A percentile compares a stretch with the other conserved stretches of the same genome.
Evolutionary conservation across 1,140 invertebrate genomes (phyloP).

Genomic region (Aphelinus atriplicis): DNA sequence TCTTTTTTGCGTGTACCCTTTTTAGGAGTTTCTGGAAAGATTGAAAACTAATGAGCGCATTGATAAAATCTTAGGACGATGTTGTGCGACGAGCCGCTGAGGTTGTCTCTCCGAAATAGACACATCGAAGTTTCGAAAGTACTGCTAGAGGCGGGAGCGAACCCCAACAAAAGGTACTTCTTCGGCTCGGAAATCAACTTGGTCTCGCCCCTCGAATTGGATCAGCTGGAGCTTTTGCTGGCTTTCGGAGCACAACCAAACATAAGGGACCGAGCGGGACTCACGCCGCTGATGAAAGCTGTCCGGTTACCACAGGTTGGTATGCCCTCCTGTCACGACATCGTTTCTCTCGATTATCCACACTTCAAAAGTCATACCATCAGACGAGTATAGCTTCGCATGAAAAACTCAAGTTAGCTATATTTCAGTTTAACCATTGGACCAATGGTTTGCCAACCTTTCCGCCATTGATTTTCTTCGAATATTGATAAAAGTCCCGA

Average conservation of each 20-base stretch:
- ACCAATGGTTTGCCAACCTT: too few species aligned
- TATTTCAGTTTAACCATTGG: too few species aligned
- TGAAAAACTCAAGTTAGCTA: too few species aligned
- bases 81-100: constrained; percentile 82
- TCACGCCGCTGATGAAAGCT: constrained; percentile 90
- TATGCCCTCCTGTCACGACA: too few species aligned
- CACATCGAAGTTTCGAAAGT: constrained; percentile 79
- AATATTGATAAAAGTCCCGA: too few species aligned
- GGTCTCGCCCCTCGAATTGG: constrained; percentile 78
- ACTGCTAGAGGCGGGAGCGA: constrained; percentile 76
- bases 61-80: constrained; percentile 68
- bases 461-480: too few species aligned
- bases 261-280: constrained; percentile 82
- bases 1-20: too few species aligned
- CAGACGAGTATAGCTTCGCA: too few species aligned
- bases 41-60: not conserved
- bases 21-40: not conserved
- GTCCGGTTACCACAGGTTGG: constrained; percentile 78
- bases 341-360: too few species aligned
- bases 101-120: constrained; percentile 85
- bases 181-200: constrained; percentile 91
- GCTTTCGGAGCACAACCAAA: constrained; percentile 88
- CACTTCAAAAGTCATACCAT: too few species aligned
- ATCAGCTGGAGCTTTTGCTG: constrained; percentile 83
- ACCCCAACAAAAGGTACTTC: constrained; percentile 85